Evolutionary conservation across 2,113 vertebrate genomes (phyloP), one percentile per base, ranked within the genome.

Genomic region (Sebastes schlegelii): DNA sequence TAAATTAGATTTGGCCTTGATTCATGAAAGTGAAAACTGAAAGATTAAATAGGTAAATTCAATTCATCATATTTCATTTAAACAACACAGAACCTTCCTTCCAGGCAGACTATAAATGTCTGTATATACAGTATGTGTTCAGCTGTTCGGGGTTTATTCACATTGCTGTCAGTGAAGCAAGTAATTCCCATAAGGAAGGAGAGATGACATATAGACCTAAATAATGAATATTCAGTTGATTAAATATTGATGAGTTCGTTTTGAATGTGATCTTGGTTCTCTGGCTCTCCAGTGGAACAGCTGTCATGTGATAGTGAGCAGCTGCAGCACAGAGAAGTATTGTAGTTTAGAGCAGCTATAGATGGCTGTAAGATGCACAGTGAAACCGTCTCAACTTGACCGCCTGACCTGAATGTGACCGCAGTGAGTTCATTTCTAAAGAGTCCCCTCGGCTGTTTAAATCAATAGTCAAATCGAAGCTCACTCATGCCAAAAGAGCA

Each of bases 181-280:
- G 54, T 40, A 13, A 63, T 81, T 77, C 23, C 78, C 60, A 75
- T 82, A 55, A 63, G 23, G 5, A 49, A 63, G 23, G 5, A 49
- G 21, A n/a, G 63, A 84, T 74, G 70, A 74, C 64, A 86, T 55
- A 69, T 52, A 60, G 13, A 63, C 2, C 1, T 83, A 12, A 86
- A 86, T 88, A 80, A 85, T 80, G 60, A 45, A 89, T 65, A 57
- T 67, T 68, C 23, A 46, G 23, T 0, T n/a, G 17, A 65, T 88
- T 67, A 69, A 86, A 82, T 67, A 80, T 82, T 84, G 11, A 91
- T 84, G 80, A 40, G 42, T 42, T 83, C 7, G 13, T 69, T 82
- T 46, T 83, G 48, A 71, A 79, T 23, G 51, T 54, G 54, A 73
- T 48, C 17, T 60, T 54, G 26, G 7, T 43, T 58, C 74, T 8